Base-by-base conservation (phyloP, 1,140 invertebrate species). In the Campoletis sonorensis region DNA sequence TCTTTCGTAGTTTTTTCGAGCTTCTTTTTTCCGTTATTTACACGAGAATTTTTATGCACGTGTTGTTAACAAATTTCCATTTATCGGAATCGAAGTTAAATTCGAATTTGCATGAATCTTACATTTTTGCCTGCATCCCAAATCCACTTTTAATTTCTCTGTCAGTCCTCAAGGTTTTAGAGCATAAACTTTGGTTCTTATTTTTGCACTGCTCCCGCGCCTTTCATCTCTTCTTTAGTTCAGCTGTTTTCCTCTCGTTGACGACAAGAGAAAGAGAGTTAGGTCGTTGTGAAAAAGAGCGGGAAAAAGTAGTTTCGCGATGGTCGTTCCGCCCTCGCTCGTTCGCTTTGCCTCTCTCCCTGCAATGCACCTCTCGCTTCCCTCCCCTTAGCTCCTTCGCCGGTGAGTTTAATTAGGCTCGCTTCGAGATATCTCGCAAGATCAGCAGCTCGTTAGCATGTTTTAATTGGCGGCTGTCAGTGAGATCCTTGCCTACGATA, bases 371-470 rank as follows among this genome's bases (percentile, higher is more conserved):
- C 26, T 33, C 30, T 30, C 67, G 30, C 67, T 11, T 30, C 54
- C 33, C 30, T 37, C 30, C 51, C 61, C 23, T 23, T 27, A 23
- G 10, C 80, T 80, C 81, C 85, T 83, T 80, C 84, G 84, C 84
- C 86, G 88, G 88, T 64, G 83, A 83, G 84, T 85, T 85, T 85
- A 85, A 85, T 85, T 85, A 85, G 85, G 80, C 83, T 75, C 80
- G 80, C 82, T 81, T 76, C 73, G 84, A 86, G 87, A 85, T 89
- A 88, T 88, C 67, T 70, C 88, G 87, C 87, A 85, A 86, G 90
- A 91, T 91, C 90, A 90, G 89, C 90, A 91, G 90, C 90, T 91
- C 90, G 90, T 91, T 91, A 91, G 90, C 90, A 91, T 91, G 90
- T 91, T 91, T 91, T 91, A 91, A 91, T 91, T 91, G 90, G 90